Evolutionary conservation across 2,888 invertebrate species (phyloP).

Genomic region (Hirtodrosophila cameraria): DNA sequence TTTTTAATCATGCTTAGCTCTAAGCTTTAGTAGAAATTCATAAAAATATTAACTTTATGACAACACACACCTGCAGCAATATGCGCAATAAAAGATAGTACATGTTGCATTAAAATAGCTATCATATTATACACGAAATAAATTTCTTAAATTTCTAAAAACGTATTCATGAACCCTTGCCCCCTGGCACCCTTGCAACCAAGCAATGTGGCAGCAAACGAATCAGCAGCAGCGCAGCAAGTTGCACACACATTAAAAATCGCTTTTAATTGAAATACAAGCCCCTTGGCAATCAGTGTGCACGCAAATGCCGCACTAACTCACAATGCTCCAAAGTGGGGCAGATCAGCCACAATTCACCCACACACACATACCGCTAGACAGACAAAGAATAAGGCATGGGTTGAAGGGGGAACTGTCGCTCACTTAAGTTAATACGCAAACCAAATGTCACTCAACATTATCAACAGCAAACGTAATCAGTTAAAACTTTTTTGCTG

Average conservation of each 20-base stretch:
- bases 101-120: conserved; percentile 24
- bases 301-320: conserved; percentile 62
- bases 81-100: conserved; percentile 6
- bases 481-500: conserved; percentile 70
- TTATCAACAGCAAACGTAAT: conserved; percentile 79
- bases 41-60: background rate
- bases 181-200: no score
- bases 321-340: no score
- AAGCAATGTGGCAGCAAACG: no score
- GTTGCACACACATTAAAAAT: conserved; percentile 60
- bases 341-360: no score
- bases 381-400: conserved; percentile 4
- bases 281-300: conserved; percentile 65
- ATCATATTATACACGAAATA: conserved; percentile 41
- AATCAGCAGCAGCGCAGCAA: conserved; percentile 3
- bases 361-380: conserved; percentile 17
- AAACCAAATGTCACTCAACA: conserved; percentile 80
- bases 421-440: conserved; percentile 79
- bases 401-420: conserved; percentile 39
- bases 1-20: background rate
- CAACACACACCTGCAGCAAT: conserved; percentile 21
- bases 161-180: conserved; percentile 7
- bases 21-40: background rate
- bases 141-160: conserved; percentile 60
- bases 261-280: conserved; percentile 74